Percentiles rank a stretch among this genome's conserved stretches.
Conservation (phyloP, 2,888 invertebrate species). For the Hydropsyche betteni region DNA sequence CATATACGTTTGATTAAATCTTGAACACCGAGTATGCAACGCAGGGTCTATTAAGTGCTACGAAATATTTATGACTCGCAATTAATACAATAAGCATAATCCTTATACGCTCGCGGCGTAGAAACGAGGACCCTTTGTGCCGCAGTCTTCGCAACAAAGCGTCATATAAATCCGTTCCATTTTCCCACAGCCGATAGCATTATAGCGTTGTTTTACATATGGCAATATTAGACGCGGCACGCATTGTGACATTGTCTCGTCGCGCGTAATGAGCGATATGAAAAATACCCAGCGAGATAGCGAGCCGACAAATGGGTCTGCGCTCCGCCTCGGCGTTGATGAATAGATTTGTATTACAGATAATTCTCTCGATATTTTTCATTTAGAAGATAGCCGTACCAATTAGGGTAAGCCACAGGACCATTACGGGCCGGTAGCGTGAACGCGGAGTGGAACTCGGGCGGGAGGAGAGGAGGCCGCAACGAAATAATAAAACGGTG, state of each 20-base stretch:
- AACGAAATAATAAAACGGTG: too few species aligned
- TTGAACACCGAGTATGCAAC: constrained; percentile 14
- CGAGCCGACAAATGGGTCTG: constrained; percentile 16
- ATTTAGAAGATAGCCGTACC: constrained; percentile 34
- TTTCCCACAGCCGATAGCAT: too few species aligned
- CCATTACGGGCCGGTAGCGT: constrained; percentile 37
- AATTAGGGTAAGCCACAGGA: constrained; percentile 41
- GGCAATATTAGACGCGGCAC: background rate
- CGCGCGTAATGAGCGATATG: constrained; percentile 18
- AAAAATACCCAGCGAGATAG: constrained; percentile 11
- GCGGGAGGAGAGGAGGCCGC: too few species aligned
- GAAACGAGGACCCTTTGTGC: too few species aligned
- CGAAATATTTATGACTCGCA: constrained; percentile 3
- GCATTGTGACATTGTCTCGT: constrained; percentile 25
- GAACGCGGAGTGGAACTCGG: background rate
- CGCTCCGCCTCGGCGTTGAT: constrained; percentile 33
- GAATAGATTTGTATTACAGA: constrained; percentile 34
- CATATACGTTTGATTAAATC: constrained; percentile 29
- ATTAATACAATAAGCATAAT: constrained; percentile 12
- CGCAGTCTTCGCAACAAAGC: too few species aligned
- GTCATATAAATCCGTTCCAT: too few species aligned
- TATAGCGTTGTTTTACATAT: too few species aligned
- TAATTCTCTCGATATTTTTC: constrained; percentile 32
- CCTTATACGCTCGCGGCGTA: too few species aligned
- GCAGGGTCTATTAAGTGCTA: constrained; percentile 14